These are phyloP conservation scores for Mimachlamys varia DNA, from an alignment of 2,888 invertebrate genomes.

Conservation along the genomic window DNA sequence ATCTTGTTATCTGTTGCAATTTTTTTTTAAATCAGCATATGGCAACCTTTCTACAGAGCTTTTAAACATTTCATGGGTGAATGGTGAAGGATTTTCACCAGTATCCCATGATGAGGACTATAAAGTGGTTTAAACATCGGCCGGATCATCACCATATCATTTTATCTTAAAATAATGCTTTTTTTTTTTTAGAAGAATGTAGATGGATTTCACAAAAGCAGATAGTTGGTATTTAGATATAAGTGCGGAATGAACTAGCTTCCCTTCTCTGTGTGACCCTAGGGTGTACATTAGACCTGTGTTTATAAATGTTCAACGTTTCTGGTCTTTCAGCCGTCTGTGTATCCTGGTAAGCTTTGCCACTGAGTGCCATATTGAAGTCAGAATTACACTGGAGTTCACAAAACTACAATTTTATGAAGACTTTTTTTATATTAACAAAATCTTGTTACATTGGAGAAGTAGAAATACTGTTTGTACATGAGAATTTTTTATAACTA, in stretches of 20 bases:
- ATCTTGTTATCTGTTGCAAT: not conserved
- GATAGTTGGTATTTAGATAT: not conserved
- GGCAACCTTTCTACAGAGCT: not conserved
- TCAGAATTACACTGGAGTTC: conserved; percentile 26
- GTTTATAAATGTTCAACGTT: not conserved
- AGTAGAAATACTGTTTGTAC: not conserved
- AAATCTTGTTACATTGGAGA: conserved; percentile 10
- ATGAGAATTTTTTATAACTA: not conserved
- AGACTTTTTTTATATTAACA: conserved; percentile 21
- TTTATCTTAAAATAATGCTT: no score
- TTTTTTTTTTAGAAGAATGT: no score
- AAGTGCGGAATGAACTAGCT: not conserved
- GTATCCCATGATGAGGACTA: not conserved
- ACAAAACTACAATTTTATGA: conserved; percentile 12
- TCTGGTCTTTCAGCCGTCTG: conserved; percentile 25
- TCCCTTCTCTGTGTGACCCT: not conserved
- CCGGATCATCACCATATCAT: no score
- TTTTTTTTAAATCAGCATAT: not conserved
- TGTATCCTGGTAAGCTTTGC: not conserved
- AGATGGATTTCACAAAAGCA: not conserved
- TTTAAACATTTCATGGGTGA: not conserved
- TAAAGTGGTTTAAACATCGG: no score
- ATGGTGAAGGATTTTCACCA: not conserved
- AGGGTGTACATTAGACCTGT: not conserved
- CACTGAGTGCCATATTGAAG: conserved; percentile 25